Base-by-base conservation (phyloP, 2,888 invertebrate species). In the Neocrepidodera transversa region DNA sequence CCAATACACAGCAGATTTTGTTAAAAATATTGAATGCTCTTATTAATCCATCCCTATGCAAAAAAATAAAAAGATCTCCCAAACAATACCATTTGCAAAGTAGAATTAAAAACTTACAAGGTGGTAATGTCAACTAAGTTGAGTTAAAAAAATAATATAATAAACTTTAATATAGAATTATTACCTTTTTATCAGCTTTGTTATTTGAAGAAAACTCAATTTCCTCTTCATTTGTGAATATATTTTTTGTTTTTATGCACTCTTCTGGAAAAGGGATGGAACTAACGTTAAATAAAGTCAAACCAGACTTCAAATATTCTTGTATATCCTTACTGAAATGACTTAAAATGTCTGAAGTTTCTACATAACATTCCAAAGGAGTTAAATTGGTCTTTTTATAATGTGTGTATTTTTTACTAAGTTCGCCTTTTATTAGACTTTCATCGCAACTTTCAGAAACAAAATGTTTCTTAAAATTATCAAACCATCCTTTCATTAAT, bases 271-370 rank as follows among this genome's bases (percentile, higher is more conserved):
- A 48, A 11, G 60, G 61, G 52, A 71, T 51, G n/a, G 69, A 65
- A 60, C 65, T 68, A 23, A 71, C 69, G 54, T 74, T 71, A 38
- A 67, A 64, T 40, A 74, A 54, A 0, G 74, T 70, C 36, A 63
- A 54, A 11, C 74, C 74, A 2, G 67, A 64, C 40, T 61, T 64
- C 30, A 74, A 54, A 45, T 67, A 69, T 11, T 71, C 63, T 50
- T 66, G 72, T n/a, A 72, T 61, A 18, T 67, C 69, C 23, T 52
- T 42, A 14, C 68, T 65, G 61, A 74, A 71, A 17, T 64, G 55
- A 14, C 67, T 49, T 20, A 76, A 62, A n/a, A 76, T 71, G 58
- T 75, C 67, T 7, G 64, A 63, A 17, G 71, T 36, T 23, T 70
- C 66, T 3, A 76, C 69, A 14, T 60, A 59, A 14, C 71, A 65